A percentile compares a stretch with the other conserved stretches of the same genome.
phyloP scores from a whole-genome alignment of 64 coral and sea anemone species.

The Dendronephthya gigantea region DNA sequence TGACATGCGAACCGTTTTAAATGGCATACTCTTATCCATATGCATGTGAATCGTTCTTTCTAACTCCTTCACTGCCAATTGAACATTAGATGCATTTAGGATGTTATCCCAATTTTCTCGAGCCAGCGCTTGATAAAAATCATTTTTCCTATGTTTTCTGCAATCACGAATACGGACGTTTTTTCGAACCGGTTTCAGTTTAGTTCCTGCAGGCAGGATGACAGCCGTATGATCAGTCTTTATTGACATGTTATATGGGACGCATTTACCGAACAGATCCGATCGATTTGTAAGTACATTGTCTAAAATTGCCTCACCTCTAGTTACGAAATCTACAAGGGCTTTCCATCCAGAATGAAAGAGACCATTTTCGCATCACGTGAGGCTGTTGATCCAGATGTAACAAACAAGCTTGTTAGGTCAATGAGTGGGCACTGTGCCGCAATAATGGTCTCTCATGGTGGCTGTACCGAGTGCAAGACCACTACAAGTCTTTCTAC shows the following conservation, averaged over 20 bases:
- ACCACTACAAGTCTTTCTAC: too few species aligned
- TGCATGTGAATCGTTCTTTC: conserved; percentile 4
- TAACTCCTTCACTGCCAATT: conserved; percentile 8
- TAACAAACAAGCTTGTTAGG: too few species aligned
- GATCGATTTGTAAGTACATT: conserved; percentile 33
- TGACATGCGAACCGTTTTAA: conserved; percentile 28
- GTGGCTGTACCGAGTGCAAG: too few species aligned
- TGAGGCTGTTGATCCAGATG: too few species aligned
- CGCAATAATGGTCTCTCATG: too few species aligned
- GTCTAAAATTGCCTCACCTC: conserved; percentile 35
- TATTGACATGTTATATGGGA: conserved; percentile 25
- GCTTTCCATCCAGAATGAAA: conserved; percentile 16
- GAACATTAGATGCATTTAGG: background rate
- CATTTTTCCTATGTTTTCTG: conserved; percentile 34
- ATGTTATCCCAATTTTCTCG: conserved; percentile 18
- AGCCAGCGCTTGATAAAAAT: background rate
- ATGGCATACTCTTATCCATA: conserved; percentile 37
- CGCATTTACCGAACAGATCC: conserved; percentile 37
- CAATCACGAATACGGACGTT: conserved; percentile 27
- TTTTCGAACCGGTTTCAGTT: conserved; percentile 31
- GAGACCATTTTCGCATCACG: too few species aligned
- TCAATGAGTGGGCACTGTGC: too few species aligned
- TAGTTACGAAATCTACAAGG: conserved; percentile 42
- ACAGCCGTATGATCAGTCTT: conserved; percentile 45
- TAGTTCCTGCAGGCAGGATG: conserved; percentile 17